These are phyloP conservation scores for Rhopilema esculentum DNA, from an alignment of 30 jellyfish, hydroid and myxozoan genomes.

Conservation along the genomic window DNA sequence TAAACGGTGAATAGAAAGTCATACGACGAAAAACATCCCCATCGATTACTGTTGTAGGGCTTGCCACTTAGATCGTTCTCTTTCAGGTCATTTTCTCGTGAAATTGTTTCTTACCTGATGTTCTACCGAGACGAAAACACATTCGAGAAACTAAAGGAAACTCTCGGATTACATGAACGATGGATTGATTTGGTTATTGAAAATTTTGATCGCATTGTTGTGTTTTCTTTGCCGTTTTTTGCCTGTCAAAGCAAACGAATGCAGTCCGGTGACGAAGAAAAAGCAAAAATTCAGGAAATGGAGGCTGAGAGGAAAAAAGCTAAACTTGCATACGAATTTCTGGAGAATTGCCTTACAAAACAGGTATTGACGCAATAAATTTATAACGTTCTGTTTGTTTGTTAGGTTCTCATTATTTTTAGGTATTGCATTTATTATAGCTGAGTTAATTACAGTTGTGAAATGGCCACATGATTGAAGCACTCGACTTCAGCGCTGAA, in stretches of 20 bases:
- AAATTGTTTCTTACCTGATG: slow-evolving; percentile 53
- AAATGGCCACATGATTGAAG: too few relatives aligned
- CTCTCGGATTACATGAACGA: slow-evolving; percentile 41
- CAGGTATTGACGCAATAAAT: too few relatives aligned
- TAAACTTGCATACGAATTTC: slow-evolving; percentile 62
- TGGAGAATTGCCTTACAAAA: slow-evolving; percentile 60
- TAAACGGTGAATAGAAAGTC: too few relatives aligned
- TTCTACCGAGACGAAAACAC: slow-evolving; percentile 53
- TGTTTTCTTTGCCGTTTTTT: slow-evolving; percentile 50
- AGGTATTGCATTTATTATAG: too few relatives aligned
- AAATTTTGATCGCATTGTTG: slow-evolving; percentile 53
- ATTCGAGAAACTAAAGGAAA: slow-evolving; percentile 48
- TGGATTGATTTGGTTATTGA: slow-evolving; percentile 53
- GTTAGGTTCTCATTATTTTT: too few relatives aligned
- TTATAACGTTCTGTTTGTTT: too few relatives aligned
- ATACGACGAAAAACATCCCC: too few relatives aligned
- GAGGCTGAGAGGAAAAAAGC: slow-evolving; percentile 51
- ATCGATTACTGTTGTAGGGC: too few relatives aligned
- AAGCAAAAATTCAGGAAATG: slow-evolving; percentile 6
- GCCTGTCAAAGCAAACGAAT: slow-evolving; percentile 54
- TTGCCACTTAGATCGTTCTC: too few relatives aligned
- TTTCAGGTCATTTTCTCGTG: slow-evolving; percentile 37
- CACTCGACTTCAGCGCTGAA: too few relatives aligned
- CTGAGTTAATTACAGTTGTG: too few relatives aligned
- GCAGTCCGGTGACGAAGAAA: slow-evolving; percentile 30